phyloP scores from a whole-genome alignment of 2,113 vertebrate genomes.

The Sapajus apella region DNA sequence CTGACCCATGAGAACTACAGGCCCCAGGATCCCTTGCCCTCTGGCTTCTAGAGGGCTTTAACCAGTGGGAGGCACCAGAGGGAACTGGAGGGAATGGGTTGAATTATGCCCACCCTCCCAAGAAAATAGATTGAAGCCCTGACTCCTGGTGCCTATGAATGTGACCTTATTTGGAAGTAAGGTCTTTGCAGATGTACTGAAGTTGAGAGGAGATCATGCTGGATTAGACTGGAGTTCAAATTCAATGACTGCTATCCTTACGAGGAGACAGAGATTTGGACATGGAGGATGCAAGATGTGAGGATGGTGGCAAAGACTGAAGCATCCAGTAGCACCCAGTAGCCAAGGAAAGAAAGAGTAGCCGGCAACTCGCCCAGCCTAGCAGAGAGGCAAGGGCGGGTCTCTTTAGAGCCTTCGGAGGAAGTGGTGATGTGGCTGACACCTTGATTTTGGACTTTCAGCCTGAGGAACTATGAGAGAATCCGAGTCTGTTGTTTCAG shows the following conservation, averaged over 20 bases:
- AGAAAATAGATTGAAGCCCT: not conserved
- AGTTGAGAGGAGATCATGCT: not conserved
- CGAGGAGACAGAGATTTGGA: not conserved
- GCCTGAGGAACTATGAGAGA: not conserved
- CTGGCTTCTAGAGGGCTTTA: not conserved
- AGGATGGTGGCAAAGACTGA: not conserved
- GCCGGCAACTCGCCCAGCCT: accelerated
- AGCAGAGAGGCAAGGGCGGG: not conserved
- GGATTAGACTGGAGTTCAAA: not conserved
- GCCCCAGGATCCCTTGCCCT: not conserved
- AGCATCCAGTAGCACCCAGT: accelerated
- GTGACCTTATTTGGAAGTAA: not conserved
- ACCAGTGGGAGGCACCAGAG: not conserved
- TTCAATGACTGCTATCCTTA: not conserved
- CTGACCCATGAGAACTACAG: not conserved
- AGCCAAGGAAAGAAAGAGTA: not conserved
- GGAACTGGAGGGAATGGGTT: not conserved
- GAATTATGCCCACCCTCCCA: not conserved
- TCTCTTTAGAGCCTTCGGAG: not conserved
- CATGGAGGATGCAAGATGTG: not conserved
- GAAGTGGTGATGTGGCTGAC: accelerated
- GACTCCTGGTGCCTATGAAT: not conserved
- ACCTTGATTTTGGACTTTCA: not conserved
- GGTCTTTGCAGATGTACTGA: not conserved
- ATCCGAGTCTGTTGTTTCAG: not conserved